phyloP scores from a whole-genome alignment of 2,888 invertebrate genomes.

The Chesias legatella region DNA sequence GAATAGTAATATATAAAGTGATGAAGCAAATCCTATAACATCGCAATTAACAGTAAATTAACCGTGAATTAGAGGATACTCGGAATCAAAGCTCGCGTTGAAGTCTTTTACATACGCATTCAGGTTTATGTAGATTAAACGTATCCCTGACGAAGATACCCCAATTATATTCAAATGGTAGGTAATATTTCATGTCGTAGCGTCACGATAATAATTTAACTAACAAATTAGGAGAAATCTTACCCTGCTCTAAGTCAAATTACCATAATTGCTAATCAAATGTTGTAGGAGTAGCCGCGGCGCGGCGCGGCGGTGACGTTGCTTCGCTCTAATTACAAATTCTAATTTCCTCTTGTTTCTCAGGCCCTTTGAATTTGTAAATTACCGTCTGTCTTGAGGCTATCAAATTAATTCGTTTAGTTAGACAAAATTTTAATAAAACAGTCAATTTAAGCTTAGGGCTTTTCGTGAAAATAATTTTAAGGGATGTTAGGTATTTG shows the following conservation, averaged over 20 bases:
- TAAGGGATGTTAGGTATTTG: too few relatives aligned
- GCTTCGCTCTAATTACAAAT: constrained; percentile 76
- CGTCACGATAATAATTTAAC: constrained; percentile 71
- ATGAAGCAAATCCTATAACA: too few relatives aligned
- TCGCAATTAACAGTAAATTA: too few relatives aligned
- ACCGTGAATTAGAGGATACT: too few relatives aligned
- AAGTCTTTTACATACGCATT: constrained; percentile 19
- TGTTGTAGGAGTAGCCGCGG: constrained; percentile 69
- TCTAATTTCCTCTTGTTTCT: constrained; percentile 78
- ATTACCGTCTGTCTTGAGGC: constrained; percentile 64
- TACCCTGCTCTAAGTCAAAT: constrained; percentile 77
- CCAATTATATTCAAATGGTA: constrained; percentile 37
- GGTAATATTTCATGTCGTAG: constrained; percentile 47
- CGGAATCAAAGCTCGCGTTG: constrained; percentile 13
- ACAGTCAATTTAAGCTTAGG: neutral
- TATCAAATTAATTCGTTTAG: constrained; percentile 57
- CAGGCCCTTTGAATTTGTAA: constrained; percentile 77
- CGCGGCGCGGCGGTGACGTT: constrained; percentile 56
- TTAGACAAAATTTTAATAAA: constrained; percentile 11
- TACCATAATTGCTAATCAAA: constrained; percentile 81
- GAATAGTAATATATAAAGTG: too few relatives aligned
- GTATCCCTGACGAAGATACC: constrained; percentile 15
- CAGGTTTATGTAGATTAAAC: constrained; percentile 1
- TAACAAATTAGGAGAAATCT: constrained; percentile 78
- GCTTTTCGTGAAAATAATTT: too few relatives aligned